These are phyloP conservation scores for Ormyrus rosae DNA, from an alignment of 2,888 invertebrate genomes.

Conservation along the genomic window DNA sequence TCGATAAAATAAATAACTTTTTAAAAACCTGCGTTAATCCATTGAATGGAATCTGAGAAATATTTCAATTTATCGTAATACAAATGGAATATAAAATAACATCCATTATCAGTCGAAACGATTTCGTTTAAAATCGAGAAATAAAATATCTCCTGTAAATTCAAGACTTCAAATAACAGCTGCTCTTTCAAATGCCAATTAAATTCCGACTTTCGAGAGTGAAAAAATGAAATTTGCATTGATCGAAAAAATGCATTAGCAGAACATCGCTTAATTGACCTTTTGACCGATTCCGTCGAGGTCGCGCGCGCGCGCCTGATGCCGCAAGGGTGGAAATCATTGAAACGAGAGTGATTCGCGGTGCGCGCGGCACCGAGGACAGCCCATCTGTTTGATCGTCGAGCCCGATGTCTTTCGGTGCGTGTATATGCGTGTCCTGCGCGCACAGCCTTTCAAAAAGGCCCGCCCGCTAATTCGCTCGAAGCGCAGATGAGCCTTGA, in stretches of 20 bases:
- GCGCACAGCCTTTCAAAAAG: conserved; percentile 28
- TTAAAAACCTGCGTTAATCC: no score
- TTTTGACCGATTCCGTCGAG: conserved; percentile 36
- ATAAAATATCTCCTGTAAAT: no score
- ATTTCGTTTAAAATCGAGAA: no score
- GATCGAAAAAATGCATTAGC: conserved; percentile 24
- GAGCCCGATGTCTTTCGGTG: background rate
- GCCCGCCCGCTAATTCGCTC: conserved; percentile 39
- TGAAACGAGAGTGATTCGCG: conserved; percentile 39
- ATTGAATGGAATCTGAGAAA: no score
- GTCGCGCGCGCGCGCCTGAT: background rate
- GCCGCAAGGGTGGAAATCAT: conserved; percentile 27
- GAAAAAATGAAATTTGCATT: conserved; percentile 8
- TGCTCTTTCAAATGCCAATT: background rate
- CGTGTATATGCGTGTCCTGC: background rate
- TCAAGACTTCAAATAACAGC: background rate
- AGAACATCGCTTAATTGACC: conserved; percentile 39
- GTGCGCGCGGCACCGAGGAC: background rate
- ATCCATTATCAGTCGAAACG: no score
- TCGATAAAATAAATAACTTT: no score
- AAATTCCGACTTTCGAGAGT: conserved; percentile 6
- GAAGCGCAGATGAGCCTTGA: conserved; percentile 42
- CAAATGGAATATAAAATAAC: no score
- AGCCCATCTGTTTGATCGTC: conserved; percentile 50
- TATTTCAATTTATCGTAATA: no score